These are phyloP conservation scores for Dicerorhinus sumatrensis DNA, from an alignment of 2,113 vertebrate genomes.

Conservation along the genomic window DNA sequence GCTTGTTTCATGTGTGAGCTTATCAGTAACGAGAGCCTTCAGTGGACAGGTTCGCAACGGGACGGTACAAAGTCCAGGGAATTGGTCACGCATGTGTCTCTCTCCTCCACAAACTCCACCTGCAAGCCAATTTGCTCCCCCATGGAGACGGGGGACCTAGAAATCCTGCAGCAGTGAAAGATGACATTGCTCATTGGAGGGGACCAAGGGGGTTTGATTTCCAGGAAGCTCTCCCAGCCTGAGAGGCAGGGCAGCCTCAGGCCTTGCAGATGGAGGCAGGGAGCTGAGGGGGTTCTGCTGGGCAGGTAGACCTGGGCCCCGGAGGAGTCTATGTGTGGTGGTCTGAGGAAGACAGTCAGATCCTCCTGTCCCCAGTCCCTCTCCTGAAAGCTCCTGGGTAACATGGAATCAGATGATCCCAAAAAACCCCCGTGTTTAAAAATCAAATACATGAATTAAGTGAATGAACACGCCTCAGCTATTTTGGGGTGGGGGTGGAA, in stretches of 20 bases:
- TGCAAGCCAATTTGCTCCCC: not conserved
- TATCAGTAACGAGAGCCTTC: not conserved
- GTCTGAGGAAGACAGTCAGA: not conserved
- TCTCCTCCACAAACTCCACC: not conserved
- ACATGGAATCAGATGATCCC: not conserved
- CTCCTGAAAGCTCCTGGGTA: not conserved
- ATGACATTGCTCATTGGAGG: not conserved
- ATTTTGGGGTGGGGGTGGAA: not conserved
- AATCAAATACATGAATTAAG: not conserved
- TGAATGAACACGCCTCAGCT: not conserved
- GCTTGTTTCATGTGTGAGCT: not conserved
- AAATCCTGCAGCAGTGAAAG: not conserved
- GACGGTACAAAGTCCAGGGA: not conserved
- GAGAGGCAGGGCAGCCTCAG: not conserved
- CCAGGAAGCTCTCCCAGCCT: not conserved
- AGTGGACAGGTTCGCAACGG: not conserved
- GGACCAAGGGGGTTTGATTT: not conserved
- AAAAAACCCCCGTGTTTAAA: constrained; percentile 10
- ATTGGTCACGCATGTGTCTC: not conserved
- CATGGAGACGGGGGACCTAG: not conserved
- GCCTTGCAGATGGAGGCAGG: not conserved
- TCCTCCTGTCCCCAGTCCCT: not conserved
- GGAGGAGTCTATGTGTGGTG: too few relatives aligned
- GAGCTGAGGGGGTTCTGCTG: not conserved
- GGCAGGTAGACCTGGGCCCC: not conserved